These are phyloP conservation scores for Aplodontia rufa DNA, from an alignment of 2,113 vertebrate genomes.

Conservation along the genomic window DNA sequence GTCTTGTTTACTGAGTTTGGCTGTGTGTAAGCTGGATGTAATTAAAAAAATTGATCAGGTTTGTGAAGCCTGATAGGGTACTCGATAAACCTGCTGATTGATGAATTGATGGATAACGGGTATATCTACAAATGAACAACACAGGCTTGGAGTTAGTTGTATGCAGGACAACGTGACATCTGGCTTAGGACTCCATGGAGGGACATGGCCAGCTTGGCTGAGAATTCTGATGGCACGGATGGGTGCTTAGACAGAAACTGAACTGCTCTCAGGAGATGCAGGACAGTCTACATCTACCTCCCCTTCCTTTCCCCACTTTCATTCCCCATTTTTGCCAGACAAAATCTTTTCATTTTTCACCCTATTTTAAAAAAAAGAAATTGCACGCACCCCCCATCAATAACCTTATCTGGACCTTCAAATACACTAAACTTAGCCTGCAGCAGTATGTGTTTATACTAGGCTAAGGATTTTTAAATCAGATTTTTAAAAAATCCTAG, in stretches of 20 bases:
- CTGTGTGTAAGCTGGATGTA: slow-evolving; percentile 47
- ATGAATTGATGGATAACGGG: slow-evolving; percentile 66
- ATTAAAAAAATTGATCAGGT: slow-evolving; percentile 72
- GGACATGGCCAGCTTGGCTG: background rate
- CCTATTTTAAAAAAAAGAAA: background rate
- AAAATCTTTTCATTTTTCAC: background rate
- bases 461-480: slow-evolving; percentile 59
- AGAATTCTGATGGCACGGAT: background rate
- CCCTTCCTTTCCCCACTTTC: background rate
- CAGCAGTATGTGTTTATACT: slow-evolving; percentile 15
- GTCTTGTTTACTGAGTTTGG: slow-evolving; percentile 44
- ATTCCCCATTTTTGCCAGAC: background rate
- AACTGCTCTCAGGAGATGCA: background rate
- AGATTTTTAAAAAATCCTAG: background rate
- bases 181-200: background rate
- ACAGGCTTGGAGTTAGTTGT: background rate
- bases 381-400: background rate
- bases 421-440: slow-evolving; percentile 43
- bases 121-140: background rate
- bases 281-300: background rate
- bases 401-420: slow-evolving; percentile 62
- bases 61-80: slow-evolving; percentile 51
- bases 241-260: background rate
- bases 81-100: slow-evolving; percentile 66
- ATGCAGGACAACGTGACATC: background rate